Base-by-base conservation (phyloP, 1,140 invertebrate genomes). In the Eurosta solidaginis region DNA sequence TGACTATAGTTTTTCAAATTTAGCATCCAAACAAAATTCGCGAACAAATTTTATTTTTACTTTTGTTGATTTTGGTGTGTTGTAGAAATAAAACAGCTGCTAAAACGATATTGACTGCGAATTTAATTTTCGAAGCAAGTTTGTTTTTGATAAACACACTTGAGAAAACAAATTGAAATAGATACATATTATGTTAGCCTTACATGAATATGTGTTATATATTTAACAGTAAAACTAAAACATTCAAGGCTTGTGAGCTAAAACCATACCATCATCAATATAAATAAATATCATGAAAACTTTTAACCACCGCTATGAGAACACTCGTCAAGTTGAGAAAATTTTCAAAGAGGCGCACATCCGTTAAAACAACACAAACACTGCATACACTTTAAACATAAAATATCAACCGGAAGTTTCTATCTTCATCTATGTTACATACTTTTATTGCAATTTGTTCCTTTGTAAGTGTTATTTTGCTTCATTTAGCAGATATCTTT, bases 141-240 rank as follows among this genome's bases (percentile, higher is more conserved):
- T 68, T 68, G 40, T n/a, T 68, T 68, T 68, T 17, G 59, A 68
- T 68, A 68, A 68, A 40, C 59, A 68, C 33, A n/a, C n/a, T 20
- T 40, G 59, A 68, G 59, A 20, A 40, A 68, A 42, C 59, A 22
- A 22, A n/a, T n/a, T n/a, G n/a, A n/a, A 68, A 40, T 68, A 20
- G 17, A 68, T 40, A 68, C 40, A 22, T 68, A 36, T 29, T 42
- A 20, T n/a, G n/a, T n/a, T n/a, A n/a, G n/a, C n/a, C n/a, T n/a
- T n/a, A n/a, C n/a, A n/a, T n/a, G n/a, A n/a, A n/a, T n/a, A n/a
- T n/a, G n/a, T n/a, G n/a, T n/a, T n/a, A n/a, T n/a, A n/a, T n/a
- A n/a, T n/a, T 7, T 68, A 42, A 40, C 20, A 63, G 29, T 36
- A 22, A 63, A 40, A 40, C 5, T 2, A 33, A 63, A 63, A 68